phyloP scores from a whole-genome alignment of 2,797 vertebrate genomes.

The Alca torda region DNA sequence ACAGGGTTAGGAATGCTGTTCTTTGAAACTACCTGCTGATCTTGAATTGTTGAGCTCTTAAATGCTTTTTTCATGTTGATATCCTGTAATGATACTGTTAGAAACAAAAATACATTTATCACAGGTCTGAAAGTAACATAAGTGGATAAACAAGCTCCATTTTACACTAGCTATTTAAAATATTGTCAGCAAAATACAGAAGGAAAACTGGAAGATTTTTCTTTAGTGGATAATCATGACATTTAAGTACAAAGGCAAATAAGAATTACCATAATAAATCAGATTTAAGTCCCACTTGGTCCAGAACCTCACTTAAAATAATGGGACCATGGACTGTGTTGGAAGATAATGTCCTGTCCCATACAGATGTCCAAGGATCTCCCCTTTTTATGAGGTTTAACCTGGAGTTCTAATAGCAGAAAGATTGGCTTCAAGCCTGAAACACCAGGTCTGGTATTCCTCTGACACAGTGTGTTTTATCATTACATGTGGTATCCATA shows the following conservation, averaged over 20 bases:
- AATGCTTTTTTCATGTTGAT: slow-evolving; percentile 99
- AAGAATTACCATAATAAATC: neutral
- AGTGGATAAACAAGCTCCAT: neutral
- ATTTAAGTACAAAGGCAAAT: neutral
- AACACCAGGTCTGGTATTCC: neutral
- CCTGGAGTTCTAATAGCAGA: neutral
- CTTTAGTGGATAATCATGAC: neutral
- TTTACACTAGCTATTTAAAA: neutral
- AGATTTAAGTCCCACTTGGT: neutral
- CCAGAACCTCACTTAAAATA: neutral
- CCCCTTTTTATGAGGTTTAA: neutral
- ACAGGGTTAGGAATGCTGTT: slow-evolving; percentile 92
- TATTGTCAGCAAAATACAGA: neutral
- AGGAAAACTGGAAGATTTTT: neutral
- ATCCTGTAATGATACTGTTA: slow-evolving; percentile 94
- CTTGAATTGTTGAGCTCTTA: slow-evolving; percentile 93
- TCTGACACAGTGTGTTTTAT: neutral
- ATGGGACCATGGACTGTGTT: neutral
- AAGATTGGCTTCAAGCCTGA: neutral
- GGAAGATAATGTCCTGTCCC: neutral
- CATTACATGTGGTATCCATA: neutral
- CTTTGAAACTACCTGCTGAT: slow-evolving; percentile 98
- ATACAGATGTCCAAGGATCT: neutral
- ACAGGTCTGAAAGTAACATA: neutral
- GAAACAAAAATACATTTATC: slow-evolving; percentile 12